phyloP scores from a whole-genome alignment of 2,113 vertebrate species.

The Leptocoma aspasia region DNA sequence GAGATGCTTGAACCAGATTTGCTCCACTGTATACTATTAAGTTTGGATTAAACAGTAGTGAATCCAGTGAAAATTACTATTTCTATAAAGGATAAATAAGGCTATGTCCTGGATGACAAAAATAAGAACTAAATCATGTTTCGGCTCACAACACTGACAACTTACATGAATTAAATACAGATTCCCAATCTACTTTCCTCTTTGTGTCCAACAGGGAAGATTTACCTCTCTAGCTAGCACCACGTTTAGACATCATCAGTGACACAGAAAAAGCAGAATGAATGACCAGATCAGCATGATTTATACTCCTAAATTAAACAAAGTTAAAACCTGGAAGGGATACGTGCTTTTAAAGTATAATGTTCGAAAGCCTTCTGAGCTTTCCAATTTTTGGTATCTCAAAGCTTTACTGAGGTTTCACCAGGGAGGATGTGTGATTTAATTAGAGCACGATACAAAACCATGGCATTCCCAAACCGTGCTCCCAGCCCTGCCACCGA shows the following conservation, averaged over 20 bases:
- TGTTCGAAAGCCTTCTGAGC: background rate
- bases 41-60: background rate
- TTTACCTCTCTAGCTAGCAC: background rate
- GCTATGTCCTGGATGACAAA: background rate
- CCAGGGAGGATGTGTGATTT: background rate
- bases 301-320: background rate
- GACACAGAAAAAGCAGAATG: background rate
- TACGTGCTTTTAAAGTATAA: background rate
- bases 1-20: background rate
- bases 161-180: background rate
- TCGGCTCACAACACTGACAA: background rate
- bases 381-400: background rate
- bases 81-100: slow-evolving; percentile 1
- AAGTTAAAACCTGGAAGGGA: background rate
- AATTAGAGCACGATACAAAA: background rate
- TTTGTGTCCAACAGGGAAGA: background rate
- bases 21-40: background rate
- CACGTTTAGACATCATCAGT: background rate
- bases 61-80: slow-evolving; percentile 33
- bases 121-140: background rate
- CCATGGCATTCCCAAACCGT: background rate
- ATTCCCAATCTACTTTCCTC: background rate
- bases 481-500: background rate
- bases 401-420: background rate
- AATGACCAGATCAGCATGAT: background rate